Conservation (phyloP, 2,113 vertebrate genomes). For the Eupsittula cactorum region DNA sequence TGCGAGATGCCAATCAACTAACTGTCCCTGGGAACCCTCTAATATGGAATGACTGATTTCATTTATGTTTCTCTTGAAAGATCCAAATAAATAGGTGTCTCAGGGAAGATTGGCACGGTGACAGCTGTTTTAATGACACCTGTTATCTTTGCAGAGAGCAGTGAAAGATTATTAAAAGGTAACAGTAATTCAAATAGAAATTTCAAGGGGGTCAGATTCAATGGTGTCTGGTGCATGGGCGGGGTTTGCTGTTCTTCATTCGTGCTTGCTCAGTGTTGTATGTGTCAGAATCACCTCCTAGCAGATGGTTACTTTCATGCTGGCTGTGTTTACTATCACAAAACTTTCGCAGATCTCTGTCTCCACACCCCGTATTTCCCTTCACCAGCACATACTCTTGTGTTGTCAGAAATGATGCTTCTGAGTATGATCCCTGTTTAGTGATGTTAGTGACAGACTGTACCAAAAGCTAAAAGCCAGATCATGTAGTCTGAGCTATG, state of each 20-base stretch:
- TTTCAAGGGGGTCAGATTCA: constrained; percentile 8
- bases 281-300: background rate
- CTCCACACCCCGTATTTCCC: background rate
- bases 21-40: constrained; percentile 49
- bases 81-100: constrained; percentile 60
- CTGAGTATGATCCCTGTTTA: background rate
- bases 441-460: background rate
- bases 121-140: constrained; percentile 62
- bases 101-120: constrained; percentile 33
- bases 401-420: background rate
- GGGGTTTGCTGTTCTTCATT: constrained; percentile 14
- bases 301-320: constrained; percentile 34
- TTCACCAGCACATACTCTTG: background rate
- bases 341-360: background rate
- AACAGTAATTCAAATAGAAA: constrained; percentile 40
- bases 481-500: background rate
- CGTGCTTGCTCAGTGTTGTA: background rate
- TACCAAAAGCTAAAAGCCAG: background rate
- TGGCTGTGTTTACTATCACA: constrained; percentile 14
- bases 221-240: background rate
- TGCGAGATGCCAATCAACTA: constrained; percentile 45
- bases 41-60: constrained; percentile 60
- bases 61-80: constrained; percentile 70
- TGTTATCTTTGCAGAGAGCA: constrained; percentile 40
- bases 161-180: constrained; percentile 59